Base-by-base conservation (phyloP, 2,888 invertebrate genomes). In the Hydrotaea cyrtoneurina region DNA sequence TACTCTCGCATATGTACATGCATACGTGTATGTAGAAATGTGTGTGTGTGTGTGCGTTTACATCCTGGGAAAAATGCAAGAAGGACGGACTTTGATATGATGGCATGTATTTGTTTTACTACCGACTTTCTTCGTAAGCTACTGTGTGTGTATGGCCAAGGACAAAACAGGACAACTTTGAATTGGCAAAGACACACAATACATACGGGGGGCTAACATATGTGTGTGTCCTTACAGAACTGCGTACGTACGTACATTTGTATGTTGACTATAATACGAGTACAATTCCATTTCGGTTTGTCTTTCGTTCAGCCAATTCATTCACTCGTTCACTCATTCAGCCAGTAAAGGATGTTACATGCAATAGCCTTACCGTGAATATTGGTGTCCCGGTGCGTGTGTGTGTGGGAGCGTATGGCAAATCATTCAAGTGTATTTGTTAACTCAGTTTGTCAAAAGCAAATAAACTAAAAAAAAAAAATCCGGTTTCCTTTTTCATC, bases 341-440 rank as follows among this genome's bases (percentile, higher is more conserved):
- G 69, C 69, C 77, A 74, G 78, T 71, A 83, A 80, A 78, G 77
- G 69, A 84, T 76, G 78, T 73, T 77, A 69, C 80, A 83, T 80
- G 31, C 31, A 31, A 7, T 66, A 76, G 23, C 50, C 72, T n/a
- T 64, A 64, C 3, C 64, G 64, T 64, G 64, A 64, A 78, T 66
- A 71, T 78, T 73, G 31, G 39, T 17, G 57, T 69, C n/a, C n/a
- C n/a, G n/a, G 11, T 71, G 69, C 11, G 8, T 64, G 39, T 8
- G 46, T 59, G 46, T 71, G 69, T 50, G 23, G 53, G 36, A 3
- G 21, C 15, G 69, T 66, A 76, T 85, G 82, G 71, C 53, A 81
- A 82, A 86, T 83, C 85, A 78, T 78, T 83, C 78, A 83, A 81
- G 83, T 80, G 83, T 80, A 80, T 82, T 82, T 80, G 57, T 64